Percentiles rank a stretch among this genome's conserved stretches.
phyloP scores from a whole-genome alignment of 2,113 vertebrate genomes.

The Crotalus viridis region DNA sequence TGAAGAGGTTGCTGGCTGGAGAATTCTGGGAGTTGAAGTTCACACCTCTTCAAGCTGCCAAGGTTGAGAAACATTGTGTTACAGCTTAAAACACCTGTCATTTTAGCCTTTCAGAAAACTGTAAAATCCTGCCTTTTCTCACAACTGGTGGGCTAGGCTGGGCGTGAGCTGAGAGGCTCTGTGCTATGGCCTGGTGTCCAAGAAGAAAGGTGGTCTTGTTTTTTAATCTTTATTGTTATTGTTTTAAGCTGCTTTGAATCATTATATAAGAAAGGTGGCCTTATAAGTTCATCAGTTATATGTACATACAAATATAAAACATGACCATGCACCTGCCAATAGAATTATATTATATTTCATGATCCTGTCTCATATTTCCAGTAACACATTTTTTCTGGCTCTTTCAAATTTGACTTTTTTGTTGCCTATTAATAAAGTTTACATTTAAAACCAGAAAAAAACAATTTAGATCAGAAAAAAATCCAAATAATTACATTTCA shows the following conservation, averaged over 20 bases:
- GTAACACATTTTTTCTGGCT: not conserved
- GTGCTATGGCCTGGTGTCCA: not conserved
- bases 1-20: not conserved
- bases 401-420: slow-evolving; percentile 1
- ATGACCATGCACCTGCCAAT: not conserved
- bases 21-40: not conserved
- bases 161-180: not conserved
- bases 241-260: not conserved
- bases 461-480: slow-evolving; percentile 34
- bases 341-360: not conserved
- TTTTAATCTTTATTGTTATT: not conserved
- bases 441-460: slow-evolving; percentile 7
- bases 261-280: not conserved
- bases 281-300: not conserved
- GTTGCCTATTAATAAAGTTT: slow-evolving; percentile 39
- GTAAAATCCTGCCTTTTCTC: not conserved
- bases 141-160: not conserved
- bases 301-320: not conserved
- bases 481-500: slow-evolving; percentile 29
- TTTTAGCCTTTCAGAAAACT: not conserved
- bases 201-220: not conserved
- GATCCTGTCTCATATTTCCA: not conserved
- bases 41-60: not conserved
- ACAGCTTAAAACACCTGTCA: not conserved
- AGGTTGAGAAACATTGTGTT: not conserved